These are phyloP conservation scores for Barnardius zonarius DNA, from an alignment of 2,113 vertebrate genomes.

Conservation along the genomic window DNA sequence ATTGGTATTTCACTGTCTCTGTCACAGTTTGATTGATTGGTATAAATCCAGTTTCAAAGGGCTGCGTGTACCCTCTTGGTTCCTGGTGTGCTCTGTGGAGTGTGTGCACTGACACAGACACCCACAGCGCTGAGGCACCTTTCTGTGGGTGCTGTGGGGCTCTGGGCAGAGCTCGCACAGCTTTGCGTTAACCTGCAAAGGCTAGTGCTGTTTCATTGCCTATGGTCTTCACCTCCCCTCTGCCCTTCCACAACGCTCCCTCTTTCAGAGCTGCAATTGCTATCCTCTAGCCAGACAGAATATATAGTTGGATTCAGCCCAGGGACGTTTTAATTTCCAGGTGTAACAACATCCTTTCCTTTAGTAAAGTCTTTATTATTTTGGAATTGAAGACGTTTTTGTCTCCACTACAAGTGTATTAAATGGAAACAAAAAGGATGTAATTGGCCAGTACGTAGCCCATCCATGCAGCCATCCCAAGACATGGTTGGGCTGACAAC, in stretches of 20 bases:
- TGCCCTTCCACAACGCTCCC: accelerated
- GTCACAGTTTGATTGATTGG: not conserved
- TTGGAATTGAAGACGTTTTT: not conserved
- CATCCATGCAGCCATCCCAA: not conserved
- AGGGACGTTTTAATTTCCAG: not conserved
- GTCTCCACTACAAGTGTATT: not conserved
- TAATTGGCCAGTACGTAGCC: not conserved
- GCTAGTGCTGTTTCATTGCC: not conserved
- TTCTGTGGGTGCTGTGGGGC: not conserved
- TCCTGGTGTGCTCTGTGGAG: not conserved
- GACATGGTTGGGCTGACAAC: not conserved
- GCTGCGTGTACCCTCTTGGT: not conserved
- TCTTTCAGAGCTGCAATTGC: not conserved
- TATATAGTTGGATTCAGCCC: not conserved
- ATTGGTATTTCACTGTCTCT: not conserved
- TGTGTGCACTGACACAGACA: not conserved
- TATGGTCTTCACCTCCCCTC: not conserved
- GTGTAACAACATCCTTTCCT: not conserved
- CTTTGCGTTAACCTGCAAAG: not conserved
- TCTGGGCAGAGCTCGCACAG: not conserved
- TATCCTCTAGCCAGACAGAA: not conserved
- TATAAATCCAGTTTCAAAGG: not conserved
- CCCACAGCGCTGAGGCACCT: not conserved
- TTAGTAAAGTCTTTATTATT: not conserved
- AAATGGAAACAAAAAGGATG: not conserved